phyloP scores from a whole-genome alignment of 2,797 vertebrate genomes.

The Rhinatrema bivittatum region DNA sequence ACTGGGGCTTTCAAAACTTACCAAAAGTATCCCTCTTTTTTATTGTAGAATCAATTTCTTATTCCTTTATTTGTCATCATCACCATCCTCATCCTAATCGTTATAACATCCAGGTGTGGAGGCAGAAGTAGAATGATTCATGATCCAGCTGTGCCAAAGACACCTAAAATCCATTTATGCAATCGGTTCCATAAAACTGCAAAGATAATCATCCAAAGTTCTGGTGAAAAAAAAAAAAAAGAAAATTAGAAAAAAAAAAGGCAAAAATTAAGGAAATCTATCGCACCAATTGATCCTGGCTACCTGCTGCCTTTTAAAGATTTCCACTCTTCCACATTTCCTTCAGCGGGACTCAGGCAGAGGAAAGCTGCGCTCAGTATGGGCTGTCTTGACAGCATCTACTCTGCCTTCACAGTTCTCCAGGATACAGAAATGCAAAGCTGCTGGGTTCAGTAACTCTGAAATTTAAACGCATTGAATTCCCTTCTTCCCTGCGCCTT shows the following conservation, averaged over 20 bases:
- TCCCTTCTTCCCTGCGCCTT: not conserved
- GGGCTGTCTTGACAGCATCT: slow-evolving; percentile 4
- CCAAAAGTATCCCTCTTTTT: not conserved
- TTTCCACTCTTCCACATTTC: not conserved
- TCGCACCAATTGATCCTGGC: too few relatives aligned
- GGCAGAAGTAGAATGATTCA: too few relatives aligned
- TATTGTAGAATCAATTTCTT: not conserved
- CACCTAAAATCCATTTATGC: too few relatives aligned
- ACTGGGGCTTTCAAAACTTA: not conserved
- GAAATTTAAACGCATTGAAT: slow-evolving; percentile 6
- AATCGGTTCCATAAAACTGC: too few relatives aligned
- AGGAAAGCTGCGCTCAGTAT: slow-evolving; percentile 4
- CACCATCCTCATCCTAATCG: too few relatives aligned
- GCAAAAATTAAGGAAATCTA: too few relatives aligned
- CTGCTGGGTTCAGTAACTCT: slow-evolving; percentile 13
- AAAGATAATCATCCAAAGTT: too few relatives aligned
- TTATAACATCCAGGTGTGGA: too few relatives aligned
- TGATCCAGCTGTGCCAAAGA: too few relatives aligned
- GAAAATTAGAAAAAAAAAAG: too few relatives aligned
- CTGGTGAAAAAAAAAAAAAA: too few relatives aligned
- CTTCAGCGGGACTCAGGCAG: not conserved
- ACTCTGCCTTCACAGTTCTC: not conserved
- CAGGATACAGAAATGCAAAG: slow-evolving; percentile 3
- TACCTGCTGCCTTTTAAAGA: not conserved
- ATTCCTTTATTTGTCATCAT: too few relatives aligned